These are phyloP conservation scores for Eupithecia abbreviata DNA, from an alignment of 2,888 invertebrate species.

Conservation along the genomic window DNA sequence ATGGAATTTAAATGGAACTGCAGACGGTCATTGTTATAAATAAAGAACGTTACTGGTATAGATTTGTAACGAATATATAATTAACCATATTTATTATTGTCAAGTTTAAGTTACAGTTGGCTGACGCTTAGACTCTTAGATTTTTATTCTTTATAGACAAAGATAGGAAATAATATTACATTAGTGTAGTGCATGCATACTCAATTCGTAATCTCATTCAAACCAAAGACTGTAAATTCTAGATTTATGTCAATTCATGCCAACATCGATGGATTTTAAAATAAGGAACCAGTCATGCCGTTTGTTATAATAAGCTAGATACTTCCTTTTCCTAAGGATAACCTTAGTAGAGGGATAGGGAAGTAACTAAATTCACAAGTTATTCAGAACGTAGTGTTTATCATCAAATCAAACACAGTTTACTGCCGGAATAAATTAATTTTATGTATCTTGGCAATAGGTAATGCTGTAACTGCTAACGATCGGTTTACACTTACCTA, in stretches of 20 bases:
- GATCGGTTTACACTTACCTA: constrained; percentile 44
- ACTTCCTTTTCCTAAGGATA: not conserved
- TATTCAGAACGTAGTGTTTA: constrained; percentile 43
- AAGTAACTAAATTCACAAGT: constrained; percentile 21
- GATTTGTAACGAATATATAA: not conserved
- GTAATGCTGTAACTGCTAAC: constrained; percentile 44
- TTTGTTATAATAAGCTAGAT: not conserved
- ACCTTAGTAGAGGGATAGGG: not conserved
- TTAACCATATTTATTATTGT: not conserved
- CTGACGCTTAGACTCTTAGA: not conserved
- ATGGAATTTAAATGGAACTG: constrained; percentile 1
- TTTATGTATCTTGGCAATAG: constrained; percentile 55
- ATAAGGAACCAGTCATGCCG: not conserved
- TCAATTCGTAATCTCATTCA: not conserved
- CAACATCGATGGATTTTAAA: not conserved
- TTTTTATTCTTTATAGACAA: not conserved
- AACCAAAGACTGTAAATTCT: not conserved
- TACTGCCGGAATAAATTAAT: constrained; percentile 56
- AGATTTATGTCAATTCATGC: not conserved
- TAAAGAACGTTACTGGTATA: not conserved
- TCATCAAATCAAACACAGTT: constrained; percentile 52
- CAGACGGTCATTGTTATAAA: not conserved
- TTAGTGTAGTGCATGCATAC: not conserved
- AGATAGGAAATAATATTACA: not conserved
- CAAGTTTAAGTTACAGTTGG: not conserved